These are phyloP conservation scores for Ectobius pallidus DNA, from an alignment of 2,888 invertebrate species.

Conservation along the genomic window DNA sequence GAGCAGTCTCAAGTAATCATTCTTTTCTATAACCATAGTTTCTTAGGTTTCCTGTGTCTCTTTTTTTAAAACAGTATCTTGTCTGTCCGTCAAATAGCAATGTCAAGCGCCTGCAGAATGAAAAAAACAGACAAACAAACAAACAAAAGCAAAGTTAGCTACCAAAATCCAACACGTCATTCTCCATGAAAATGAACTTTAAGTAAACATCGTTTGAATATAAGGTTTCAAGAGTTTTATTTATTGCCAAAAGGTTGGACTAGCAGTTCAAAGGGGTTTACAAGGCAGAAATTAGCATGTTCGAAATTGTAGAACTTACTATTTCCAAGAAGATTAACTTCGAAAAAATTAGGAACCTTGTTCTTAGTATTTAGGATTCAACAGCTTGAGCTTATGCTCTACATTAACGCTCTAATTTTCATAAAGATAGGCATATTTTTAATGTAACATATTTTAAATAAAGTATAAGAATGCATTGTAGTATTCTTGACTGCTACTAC, in stretches of 20 bases:
- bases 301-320: too few relatives aligned
- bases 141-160: background rate
- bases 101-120: background rate
- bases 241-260: background rate
- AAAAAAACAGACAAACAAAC: background rate
- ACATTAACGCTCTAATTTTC: too few relatives aligned
- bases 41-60: background rate
- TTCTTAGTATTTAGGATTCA: too few relatives aligned
- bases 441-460: too few relatives aligned
- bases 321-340: too few relatives aligned
- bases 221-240: background rate
- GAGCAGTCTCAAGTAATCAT: background rate
- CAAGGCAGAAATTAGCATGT: too few relatives aligned
- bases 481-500: too few relatives aligned
- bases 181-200: background rate
- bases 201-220: slow-evolving; percentile 3
- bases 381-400: too few relatives aligned
- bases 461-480: too few relatives aligned
- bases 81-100: slow-evolving; percentile 1
- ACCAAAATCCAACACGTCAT: slow-evolving; percentile 1
- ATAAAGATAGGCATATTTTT: too few relatives aligned
- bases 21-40: background rate
- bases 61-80: slow-evolving; percentile 4
- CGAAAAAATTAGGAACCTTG: too few relatives aligned
- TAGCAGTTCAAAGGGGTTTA: too few relatives aligned